Conservation (phyloP, 2,888 invertebrate genomes). For the Mycalesis mineus region DNA sequence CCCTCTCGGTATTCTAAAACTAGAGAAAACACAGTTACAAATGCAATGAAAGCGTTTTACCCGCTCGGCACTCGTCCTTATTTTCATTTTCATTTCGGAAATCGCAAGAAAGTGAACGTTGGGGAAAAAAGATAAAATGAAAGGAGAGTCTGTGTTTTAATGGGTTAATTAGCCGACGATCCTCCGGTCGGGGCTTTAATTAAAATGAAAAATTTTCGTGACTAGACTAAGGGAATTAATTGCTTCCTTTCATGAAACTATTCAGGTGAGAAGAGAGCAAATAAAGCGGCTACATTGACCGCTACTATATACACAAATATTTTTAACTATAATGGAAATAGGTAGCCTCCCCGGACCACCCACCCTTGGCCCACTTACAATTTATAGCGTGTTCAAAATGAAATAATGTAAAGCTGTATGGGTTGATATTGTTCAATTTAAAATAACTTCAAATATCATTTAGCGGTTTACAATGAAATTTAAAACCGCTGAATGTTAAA, state of each 20-base stretch:
- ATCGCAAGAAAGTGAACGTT: constrained; percentile 69
- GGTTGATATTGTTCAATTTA: constrained; percentile 1
- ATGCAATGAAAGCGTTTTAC: constrained; percentile 27
- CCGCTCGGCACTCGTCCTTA: constrained; percentile 29
- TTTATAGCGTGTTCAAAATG: constrained; percentile 10
- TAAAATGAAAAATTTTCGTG: constrained; percentile 77
- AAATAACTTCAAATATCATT: constrained; percentile 4
- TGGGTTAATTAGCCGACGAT: constrained; percentile 77
- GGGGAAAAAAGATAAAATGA: constrained; percentile 65
- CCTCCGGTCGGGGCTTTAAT: constrained; percentile 71
- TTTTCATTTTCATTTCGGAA: constrained; percentile 57
- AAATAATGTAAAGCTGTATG: constrained; percentile 4
- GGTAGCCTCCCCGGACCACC: constrained; percentile 1
- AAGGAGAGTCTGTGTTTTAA: constrained; percentile 73
- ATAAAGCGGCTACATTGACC: constrained; percentile 41
- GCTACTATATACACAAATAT: constrained; percentile 1
- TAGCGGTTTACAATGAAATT: background rate
- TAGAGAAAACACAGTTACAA: constrained; percentile 28
- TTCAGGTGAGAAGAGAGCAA: constrained; percentile 65
- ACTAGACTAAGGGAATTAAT: constrained; percentile 71
- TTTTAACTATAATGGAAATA: constrained; percentile 11
- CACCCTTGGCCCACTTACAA: constrained; percentile 4
- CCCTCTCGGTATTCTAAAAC: constrained; percentile 12
- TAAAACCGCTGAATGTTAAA: constrained; percentile 3
- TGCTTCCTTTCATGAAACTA: constrained; percentile 69